phyloP scores from a whole-genome alignment of 2,113 vertebrate genomes.

The Tachycineta bicolor region DNA sequence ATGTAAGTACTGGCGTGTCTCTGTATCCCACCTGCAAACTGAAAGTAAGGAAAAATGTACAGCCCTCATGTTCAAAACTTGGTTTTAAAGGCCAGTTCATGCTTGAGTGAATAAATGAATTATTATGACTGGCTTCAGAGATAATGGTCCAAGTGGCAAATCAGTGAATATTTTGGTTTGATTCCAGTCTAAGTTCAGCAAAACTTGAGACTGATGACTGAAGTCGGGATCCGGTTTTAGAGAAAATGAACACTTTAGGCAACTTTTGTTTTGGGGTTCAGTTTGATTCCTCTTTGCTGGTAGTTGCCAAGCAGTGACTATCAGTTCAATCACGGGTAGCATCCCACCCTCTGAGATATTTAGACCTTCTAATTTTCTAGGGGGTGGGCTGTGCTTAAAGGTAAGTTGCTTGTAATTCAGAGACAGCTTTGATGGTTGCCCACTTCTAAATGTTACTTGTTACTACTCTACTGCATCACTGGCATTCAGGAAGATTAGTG shows the following conservation, averaged over 20 bases:
- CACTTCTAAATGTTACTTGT: not conserved
- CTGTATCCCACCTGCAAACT: not conserved
- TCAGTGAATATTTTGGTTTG: accelerated
- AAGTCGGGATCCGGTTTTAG: not conserved
- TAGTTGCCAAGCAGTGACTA: not conserved
- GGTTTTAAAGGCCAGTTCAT: not conserved
- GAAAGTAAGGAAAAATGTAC: not conserved
- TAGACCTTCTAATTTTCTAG: not conserved
- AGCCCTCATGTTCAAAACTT: not conserved
- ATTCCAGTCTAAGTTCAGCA: not conserved
- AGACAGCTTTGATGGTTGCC: not conserved
- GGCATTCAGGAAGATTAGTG: not conserved
- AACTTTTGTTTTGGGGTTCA: not conserved
- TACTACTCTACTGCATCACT: not conserved
- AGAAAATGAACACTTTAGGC: not conserved
- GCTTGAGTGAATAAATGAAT: not conserved
- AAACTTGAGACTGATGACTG: not conserved
- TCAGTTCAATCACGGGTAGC: not conserved
- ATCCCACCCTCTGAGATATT: not conserved
- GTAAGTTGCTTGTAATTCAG: not conserved
- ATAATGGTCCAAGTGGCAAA: not conserved
- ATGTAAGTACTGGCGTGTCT: not conserved
- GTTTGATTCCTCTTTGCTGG: not conserved
- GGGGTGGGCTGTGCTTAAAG: not conserved
- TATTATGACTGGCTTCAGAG: not conserved